A percentile compares a stretch with the other conserved stretches of the same genome.
Evolutionary conservation across 2,113 vertebrate species (phyloP).

Genomic region (Falco punctatus): DNA sequence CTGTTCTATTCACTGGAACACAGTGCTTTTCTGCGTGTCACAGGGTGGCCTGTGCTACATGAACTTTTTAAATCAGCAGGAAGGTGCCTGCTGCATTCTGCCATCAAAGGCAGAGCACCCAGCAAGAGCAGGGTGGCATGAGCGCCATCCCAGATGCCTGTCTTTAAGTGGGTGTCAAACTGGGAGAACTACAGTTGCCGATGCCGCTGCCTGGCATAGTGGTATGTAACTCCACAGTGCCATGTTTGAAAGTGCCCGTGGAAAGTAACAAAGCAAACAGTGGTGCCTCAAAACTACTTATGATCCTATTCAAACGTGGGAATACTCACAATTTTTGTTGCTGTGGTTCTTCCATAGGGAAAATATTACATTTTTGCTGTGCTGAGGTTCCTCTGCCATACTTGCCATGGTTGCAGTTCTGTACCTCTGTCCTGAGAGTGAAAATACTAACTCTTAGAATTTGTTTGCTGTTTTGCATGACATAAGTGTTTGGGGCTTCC

Average conservation of each 20-base stretch:
- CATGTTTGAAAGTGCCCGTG: neutral
- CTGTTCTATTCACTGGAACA: neutral
- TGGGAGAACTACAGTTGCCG: neutral
- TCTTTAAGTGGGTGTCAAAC: neutral
- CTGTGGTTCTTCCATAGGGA: neutral
- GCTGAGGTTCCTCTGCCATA: neutral
- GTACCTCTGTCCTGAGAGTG: neutral
- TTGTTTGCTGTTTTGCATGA: neutral
- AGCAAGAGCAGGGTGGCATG: neutral
- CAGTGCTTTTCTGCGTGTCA: neutral
- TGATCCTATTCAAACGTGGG: neutral
- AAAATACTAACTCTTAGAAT: neutral
- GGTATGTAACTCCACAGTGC: too few species aligned
- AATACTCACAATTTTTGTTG: neutral
- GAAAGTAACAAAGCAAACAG: neutral
- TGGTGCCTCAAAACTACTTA: neutral
- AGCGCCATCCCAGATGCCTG: neutral
- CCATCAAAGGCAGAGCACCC: neutral
- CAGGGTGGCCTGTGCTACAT: neutral
- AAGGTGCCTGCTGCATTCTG: neutral
- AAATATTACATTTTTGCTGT: neutral
- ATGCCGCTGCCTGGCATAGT: neutral
- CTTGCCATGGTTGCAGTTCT: neutral
- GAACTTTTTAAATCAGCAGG: neutral
- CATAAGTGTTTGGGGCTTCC: fast-evolving